Percentiles rank a stretch among this genome's conserved stretches.
Evolutionary conservation across 2,888 invertebrate species (phyloP).

Genomic region (Gymnosoma rotundatum): DNA sequence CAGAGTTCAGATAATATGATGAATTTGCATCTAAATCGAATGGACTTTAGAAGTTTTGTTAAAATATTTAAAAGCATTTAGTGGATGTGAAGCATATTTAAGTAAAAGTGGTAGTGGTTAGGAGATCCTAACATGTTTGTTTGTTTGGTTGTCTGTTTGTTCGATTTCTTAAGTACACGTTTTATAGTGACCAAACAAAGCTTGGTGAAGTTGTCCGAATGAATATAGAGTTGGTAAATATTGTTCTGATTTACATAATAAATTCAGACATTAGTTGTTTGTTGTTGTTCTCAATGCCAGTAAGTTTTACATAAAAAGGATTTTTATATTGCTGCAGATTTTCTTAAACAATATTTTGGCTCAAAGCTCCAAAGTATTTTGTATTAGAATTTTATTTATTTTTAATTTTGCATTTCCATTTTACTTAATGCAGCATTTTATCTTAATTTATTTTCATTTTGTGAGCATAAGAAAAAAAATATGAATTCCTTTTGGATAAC

Average conservation of each 20-base stretch:
- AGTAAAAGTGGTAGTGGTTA: not conserved
- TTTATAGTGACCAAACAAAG: constrained; percentile 63
- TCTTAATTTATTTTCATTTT: constrained; percentile 51
- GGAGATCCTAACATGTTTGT: not conserved
- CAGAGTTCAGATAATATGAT: constrained; percentile 74
- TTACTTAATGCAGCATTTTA: constrained; percentile 69
- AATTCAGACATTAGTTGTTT: constrained; percentile 71
- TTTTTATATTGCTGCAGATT: constrained; percentile 65
- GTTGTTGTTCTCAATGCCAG: constrained; percentile 12
- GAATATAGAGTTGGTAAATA: constrained; percentile 25
- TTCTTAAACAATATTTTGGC: constrained; percentile 29
- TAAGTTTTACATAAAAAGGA: constrained; percentile 73
- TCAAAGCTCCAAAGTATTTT: constrained; percentile 74
- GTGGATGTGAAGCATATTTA: not conserved
- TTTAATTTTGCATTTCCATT: constrained; percentile 10
- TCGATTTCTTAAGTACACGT: constrained; percentile 6
- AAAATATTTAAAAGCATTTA: constrained; percentile 53
- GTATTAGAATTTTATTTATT: constrained; percentile 73
- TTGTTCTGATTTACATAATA: constrained; percentile 77
- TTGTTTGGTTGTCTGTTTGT: not conserved
- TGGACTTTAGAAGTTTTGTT: constrained; percentile 72
- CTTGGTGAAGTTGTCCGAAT: constrained; percentile 40
- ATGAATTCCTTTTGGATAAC: constrained; percentile 4
- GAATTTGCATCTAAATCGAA: constrained; percentile 82
- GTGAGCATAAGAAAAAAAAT: not conserved